A percentile compares a stretch with the other conserved stretches of the same genome.
These are phyloP conservation scores for Lasioglossum malachurum DNA, from an alignment of 2,888 invertebrate species.

Conservation along the genomic window DNA sequence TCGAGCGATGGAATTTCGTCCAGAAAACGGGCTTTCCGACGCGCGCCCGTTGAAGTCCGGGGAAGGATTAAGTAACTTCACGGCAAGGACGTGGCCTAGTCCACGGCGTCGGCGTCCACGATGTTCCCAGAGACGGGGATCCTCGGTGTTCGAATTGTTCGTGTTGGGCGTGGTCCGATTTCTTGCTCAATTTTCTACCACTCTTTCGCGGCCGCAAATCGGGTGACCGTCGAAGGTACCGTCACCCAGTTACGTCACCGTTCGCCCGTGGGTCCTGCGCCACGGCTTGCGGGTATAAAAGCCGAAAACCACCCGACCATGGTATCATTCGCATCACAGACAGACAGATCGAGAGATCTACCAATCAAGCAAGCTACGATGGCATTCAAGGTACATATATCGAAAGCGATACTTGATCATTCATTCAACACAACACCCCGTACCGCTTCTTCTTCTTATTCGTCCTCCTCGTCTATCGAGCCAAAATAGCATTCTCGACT, in stretches of 20 bases:
- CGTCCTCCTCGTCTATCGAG: not conserved
- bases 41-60: not conserved
- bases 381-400: constrained; percentile 80
- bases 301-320: constrained; percentile 66
- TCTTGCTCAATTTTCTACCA: constrained; percentile 78
- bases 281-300: constrained; percentile 68
- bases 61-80: constrained; percentile 67
- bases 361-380: constrained; percentile 75
- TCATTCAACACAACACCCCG: not conserved
- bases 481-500: not conserved
- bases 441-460: not conserved
- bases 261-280: constrained; percentile 56
- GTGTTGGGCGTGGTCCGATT: constrained; percentile 79
- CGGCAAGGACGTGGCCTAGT: constrained; percentile 76
- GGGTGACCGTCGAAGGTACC: constrained; percentile 72
- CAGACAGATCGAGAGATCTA: constrained; percentile 71
- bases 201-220: constrained; percentile 67
- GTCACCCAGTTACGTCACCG: constrained; percentile 73
- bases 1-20: no score
- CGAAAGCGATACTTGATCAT: constrained; percentile 2
- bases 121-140: constrained; percentile 47
- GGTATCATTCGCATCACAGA: constrained; percentile 75
- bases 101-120: constrained; percentile 35
- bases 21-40: no score
- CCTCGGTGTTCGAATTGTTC: constrained; percentile 58